Base-by-base conservation (phyloP, 2,888 invertebrate species). In the Polydesmus complanatus region DNA sequence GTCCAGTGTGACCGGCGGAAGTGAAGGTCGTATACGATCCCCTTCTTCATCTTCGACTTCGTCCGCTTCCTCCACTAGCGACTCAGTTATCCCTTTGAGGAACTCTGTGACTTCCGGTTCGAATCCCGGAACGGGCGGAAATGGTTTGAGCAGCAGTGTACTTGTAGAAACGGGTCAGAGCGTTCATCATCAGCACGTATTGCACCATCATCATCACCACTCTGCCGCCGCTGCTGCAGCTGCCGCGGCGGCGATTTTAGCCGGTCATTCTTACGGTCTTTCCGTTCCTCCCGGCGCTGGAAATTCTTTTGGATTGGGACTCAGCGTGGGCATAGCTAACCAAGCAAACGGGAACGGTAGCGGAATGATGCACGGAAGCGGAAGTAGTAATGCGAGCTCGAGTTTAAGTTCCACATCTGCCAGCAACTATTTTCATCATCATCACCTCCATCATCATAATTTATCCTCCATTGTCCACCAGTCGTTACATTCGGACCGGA, bases 181-280 rank as follows among this genome's bases (percentile, higher is more conserved):
- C 14, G 37, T 5, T 8, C 37, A 37, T 37, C 37, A 37, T 14
- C 37, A 37, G 14, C 37, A 37, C 37, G 37, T 37, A 8, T 11
- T 22, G 3, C n/a, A n/a, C n/a, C 51, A 51, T n/a, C 51, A 21
- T 51, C 56, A 56, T 25, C 27, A 56, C 37, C 56, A 56, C 21
- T 56, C 56, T 27, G 56, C 56, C 11, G 56, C 56, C 8, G 56
- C 56, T 47, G 37, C 37, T 37, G 37, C 37, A 37, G 37, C 37
- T 14, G 37, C 56, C 37, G 56, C 56, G 22, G 56, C 56, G 3
- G 56, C 56, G 3, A n/a, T 56, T 3, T 47, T 56, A 19, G 37
- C 37, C 5, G 22, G 56, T 3, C 56, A 56, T 25, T 47, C 56
- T 8, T 54, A 54, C n/a, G 26, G 54, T 25, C 11, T 54, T 14